Conservation (phyloP, 2,888 invertebrate genomes). For the Alloscopus bannaensis region DNA sequence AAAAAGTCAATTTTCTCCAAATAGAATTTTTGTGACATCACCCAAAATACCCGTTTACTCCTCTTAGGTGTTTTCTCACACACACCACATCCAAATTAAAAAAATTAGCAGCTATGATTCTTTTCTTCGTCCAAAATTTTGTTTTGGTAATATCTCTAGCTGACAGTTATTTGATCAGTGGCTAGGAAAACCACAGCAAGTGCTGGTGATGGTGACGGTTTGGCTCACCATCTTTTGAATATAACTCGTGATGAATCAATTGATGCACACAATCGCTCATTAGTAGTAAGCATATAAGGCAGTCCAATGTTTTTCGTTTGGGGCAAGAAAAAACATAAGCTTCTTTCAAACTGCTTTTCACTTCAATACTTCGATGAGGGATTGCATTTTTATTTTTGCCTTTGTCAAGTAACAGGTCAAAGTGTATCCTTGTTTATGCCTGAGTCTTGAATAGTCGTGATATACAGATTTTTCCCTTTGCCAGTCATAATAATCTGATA, state of each 20-base stretch:
- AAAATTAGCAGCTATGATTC: no score
- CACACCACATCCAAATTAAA: no score
- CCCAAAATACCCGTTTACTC: no score
- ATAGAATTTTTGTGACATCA: no score
- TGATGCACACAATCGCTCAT: constrained; percentile 26
- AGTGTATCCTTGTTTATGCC: constrained; percentile 23
- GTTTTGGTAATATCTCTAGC: no score
- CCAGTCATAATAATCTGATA: background rate
- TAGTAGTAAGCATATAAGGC: constrained; percentile 21
- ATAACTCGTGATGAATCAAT: constrained; percentile 22
- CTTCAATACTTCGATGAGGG: background rate
- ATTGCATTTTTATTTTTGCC: constrained; percentile 1
- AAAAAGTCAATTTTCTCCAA: no score
- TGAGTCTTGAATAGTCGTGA: constrained; percentile 6
- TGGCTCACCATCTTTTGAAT: background rate
- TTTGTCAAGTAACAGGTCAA: constrained; percentile 5
- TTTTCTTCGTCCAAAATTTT: no score
- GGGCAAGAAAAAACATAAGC: background rate
- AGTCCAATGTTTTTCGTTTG: background rate
- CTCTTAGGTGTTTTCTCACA: no score
- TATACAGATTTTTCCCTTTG: constrained; percentile 9
- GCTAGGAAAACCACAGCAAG: background rate
- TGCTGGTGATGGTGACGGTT: background rate
- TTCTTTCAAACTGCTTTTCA: background rate
- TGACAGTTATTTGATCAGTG: no score